Evolutionary conservation across 2,888 invertebrate genomes (phyloP).

Genomic region (Hymenopus coronatus): DNA sequence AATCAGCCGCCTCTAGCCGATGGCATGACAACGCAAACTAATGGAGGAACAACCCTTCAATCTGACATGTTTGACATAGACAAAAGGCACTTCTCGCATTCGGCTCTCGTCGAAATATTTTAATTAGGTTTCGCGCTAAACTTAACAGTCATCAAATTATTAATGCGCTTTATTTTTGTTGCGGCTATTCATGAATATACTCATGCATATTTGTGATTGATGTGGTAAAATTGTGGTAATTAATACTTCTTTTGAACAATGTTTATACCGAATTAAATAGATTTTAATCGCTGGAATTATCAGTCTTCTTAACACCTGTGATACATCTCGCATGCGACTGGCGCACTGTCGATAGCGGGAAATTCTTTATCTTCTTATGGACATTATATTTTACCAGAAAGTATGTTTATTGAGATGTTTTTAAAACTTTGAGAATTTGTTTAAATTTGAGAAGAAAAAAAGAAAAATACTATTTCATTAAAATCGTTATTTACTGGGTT

Average conservation of each 20-base stretch:
- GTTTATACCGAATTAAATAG: not conserved
- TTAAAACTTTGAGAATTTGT: too few relatives aligned
- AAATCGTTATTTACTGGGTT: too few relatives aligned
- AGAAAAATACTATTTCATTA: too few relatives aligned
- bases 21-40: not conserved
- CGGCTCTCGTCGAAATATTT: not conserved
- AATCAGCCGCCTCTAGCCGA: not conserved
- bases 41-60: not conserved
- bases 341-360: too few relatives aligned
- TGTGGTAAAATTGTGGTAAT: not conserved
- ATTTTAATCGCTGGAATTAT: not conserved
- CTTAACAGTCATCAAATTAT: not conserved
- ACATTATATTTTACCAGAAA: too few relatives aligned
- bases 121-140: not conserved
- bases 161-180: not conserved
- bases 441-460: too few relatives aligned
- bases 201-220: not conserved
- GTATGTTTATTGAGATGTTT: too few relatives aligned
- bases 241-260: not conserved
- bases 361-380: too few relatives aligned
- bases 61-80: slow-evolving; percentile 3
- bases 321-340: too few relatives aligned
- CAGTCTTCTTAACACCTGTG: too few relatives aligned
- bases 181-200: not conserved
- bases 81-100: not conserved